Evolutionary conservation across 2,797 vertebrate genomes (phyloP), one percentile per base, ranked within the genome.

Genomic region (Percopsis omiscomaycus): DNA sequence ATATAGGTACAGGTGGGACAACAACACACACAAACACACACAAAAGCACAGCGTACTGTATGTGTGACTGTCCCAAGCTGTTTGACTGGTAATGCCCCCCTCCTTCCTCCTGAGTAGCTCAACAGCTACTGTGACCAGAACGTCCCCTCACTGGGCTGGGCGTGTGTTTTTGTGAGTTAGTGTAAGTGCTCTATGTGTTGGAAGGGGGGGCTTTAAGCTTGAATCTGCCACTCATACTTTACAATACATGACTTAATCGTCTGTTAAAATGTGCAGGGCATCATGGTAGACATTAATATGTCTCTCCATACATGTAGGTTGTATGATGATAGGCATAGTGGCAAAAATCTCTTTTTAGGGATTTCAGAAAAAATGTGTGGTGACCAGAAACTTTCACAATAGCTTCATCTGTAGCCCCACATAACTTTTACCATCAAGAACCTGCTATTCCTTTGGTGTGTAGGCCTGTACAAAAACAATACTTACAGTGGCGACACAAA

Each of bases 1-100:
- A 52, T 56, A 61, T 28, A 50, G 12, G 30, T 3, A 22, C 48
- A 57, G 28, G 37, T 42, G 37, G 37, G 9, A 42, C 37, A 42
- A 42, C 37, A 42, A 56, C 46, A 14, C 68, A 74, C 77, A 71
- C 56, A 59, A 44, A 74, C 12, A 70, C 0, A 64, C 13, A n/a
- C 15, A 44, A 45, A 27, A 15, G 15, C 60, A 52, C 60, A 49
- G 44, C 64, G 64, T 46, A 37, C 11, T 64, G 67, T 55, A 61
- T 54, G 68, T 80, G 71, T 81, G 77, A 80, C 75, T 68, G 72
- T 77, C 66, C 58, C 66, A 69, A 47, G 54, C 66, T 69, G 69
- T 75, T 76, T 90, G 90, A 92, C 86, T 90, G 90, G 90, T 91
- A 89, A 86, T 84, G 83, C 5, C 32, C 32, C 37, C 37, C 37